Percentiles rank a stretch among this genome's conserved stretches.
Evolutionary conservation across 2,113 vertebrate genomes (phyloP).

Genomic region (Odocoileus virginianus): DNA sequence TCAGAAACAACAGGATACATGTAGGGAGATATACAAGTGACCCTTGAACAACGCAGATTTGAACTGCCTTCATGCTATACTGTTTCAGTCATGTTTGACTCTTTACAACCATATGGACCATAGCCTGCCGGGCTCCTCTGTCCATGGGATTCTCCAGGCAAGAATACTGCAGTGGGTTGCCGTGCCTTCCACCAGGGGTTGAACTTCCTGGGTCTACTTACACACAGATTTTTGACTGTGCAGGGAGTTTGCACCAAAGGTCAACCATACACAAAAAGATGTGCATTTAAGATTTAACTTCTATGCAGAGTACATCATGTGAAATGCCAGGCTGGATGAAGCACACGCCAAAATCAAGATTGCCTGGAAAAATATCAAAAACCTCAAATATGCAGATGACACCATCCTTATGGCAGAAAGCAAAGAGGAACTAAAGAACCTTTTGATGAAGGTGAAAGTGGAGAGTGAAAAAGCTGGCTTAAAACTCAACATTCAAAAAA

Average conservation of each 20-base stretch:
- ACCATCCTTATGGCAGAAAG: not conserved
- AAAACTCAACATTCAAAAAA: not conserved
- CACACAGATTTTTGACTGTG: not conserved
- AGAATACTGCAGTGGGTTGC: not conserved
- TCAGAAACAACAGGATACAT: not conserved
- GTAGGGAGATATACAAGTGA: not conserved
- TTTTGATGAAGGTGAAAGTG: not conserved
- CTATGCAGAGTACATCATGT: not conserved
- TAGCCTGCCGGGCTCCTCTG: not conserved
- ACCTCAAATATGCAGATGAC: not conserved
- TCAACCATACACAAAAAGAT: not conserved
- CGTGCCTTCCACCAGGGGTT: not conserved
- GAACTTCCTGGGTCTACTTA: not conserved
- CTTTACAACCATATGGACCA: not conserved
- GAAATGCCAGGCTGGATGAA: not conserved
- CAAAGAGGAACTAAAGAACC: not conserved
- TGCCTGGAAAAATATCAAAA: not conserved
- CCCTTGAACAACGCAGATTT: not conserved
- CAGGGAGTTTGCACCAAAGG: not conserved
- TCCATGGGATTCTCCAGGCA: not conserved
- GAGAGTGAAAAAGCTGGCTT: not conserved
- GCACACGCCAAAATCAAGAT: not conserved
- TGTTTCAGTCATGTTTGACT: not conserved
- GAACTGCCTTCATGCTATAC: not conserved
- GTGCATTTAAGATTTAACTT: not conserved